Evolutionary conservation across 1,140 invertebrate genomes (phyloP), one percentile per base, ranked within the genome.

Genomic region (Venturia canescens): DNA sequence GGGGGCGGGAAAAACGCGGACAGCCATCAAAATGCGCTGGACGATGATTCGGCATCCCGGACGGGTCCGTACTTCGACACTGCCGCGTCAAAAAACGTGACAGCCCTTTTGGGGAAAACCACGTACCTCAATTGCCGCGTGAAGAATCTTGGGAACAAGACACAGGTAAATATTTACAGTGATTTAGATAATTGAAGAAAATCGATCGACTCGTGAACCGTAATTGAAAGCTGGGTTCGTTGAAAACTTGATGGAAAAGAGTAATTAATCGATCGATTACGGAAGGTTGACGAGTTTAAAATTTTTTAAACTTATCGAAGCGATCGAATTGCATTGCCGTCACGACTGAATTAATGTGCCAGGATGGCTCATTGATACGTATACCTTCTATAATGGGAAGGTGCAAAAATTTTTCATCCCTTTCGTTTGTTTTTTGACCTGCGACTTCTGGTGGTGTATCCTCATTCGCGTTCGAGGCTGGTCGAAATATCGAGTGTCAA

Each of bases 61-160:
- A 84, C 87, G 70, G 93, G 93, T 18, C 95, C 95, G 6, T 94
- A 95, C 88, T 95, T 96, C 87, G 95, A 96, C 88, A 92, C 93
- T 76, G 91, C 93, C 15, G 93, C 94, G 57, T 95, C 95, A 11
- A 94, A 94, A 89, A 96, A 97, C 91, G 95, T 97, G 75, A 97
- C 96, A 16, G 96, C 96, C 0, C 92, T 97, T 26, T 92, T 97
- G 48, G 96, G 96, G 77, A 96, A 97, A 87, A 97, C 96, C 26
- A 96, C 96, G 21, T 97, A 96, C 85, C 93, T 97, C 83, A 97
- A 95, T 86, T 97, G 97, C 88, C 93, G 95, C 80, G 96, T 97
- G 53, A 96, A 97, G 92, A 97, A 97, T 90, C 93, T 97, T 82
- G 96, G 95, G 78, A 97, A 97, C 91, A 96, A 96, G 92, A 97